Percentiles rank a stretch among this genome's conserved stretches.
phyloP scores from a whole-genome alignment of 2,888 invertebrate species.

The Drosophila dives region DNA sequence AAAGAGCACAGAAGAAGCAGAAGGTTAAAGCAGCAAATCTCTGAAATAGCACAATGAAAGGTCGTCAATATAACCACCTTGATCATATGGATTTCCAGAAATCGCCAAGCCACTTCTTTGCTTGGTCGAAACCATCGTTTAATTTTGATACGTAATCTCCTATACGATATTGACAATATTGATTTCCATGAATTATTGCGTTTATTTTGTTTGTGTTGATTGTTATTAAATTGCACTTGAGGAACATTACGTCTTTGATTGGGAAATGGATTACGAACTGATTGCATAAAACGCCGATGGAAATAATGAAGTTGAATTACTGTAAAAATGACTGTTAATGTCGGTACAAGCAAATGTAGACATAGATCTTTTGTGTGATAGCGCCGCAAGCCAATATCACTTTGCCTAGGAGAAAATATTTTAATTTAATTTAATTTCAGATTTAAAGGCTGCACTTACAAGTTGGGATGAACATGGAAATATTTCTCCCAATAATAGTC shows the following conservation, averaged over 20 bases:
- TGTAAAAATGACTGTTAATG: slow-evolving; percentile 97
- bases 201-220: neutral
- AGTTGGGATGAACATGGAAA: slow-evolving; percentile 89
- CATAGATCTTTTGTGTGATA: slow-evolving; percentile 95
- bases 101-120: slow-evolving; percentile 88
- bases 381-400: slow-evolving; percentile 95
- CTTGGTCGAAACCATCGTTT: slow-evolving; percentile 61
- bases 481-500: slow-evolving; percentile 91
- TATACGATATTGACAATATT: slow-evolving; percentile 30
- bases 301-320: slow-evolving; percentile 99
- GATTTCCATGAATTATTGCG: slow-evolving; percentile 22
- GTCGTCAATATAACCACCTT: slow-evolving; percentile 93
- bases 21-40: slow-evolving; percentile 95
- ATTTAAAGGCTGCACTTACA: slow-evolving; percentile 87
- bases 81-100: slow-evolving; percentile 95
- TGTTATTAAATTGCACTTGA: neutral
- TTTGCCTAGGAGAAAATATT: slow-evolving; percentile 88
- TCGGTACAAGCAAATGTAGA: slow-evolving; percentile 96
- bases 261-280: slow-evolving; percentile 67
- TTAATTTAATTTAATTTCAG: neutral
- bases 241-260: neutral
- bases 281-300: slow-evolving; percentile 95
- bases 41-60: slow-evolving; percentile 89
- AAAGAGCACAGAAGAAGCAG: slow-evolving; percentile 91
- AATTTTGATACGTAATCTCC: slow-evolving; percentile 46